These are phyloP conservation scores for Drosophila nigromelanica DNA, from an alignment of 1,140 invertebrate species.

Conservation along the genomic window DNA sequence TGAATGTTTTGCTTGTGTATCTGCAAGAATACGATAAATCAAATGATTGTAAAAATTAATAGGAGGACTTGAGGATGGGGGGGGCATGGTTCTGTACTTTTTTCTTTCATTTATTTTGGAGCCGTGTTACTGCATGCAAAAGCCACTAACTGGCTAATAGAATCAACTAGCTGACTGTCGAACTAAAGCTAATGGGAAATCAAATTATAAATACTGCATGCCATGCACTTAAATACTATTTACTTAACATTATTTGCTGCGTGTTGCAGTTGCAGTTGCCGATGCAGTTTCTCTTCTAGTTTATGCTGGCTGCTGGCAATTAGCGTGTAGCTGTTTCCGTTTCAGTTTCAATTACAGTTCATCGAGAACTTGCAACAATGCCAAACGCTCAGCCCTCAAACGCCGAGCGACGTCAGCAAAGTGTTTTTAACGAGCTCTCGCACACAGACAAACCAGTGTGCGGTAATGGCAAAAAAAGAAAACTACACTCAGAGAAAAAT, in stretches of 20 bases:
- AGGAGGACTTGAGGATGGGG: constrained; percentile 53
- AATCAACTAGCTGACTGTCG: neutral
- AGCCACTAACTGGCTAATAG: constrained; percentile 9
- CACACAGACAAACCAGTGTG: constrained; percentile 13
- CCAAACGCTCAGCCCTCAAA: constrained; percentile 41
- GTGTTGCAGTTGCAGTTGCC: constrained; percentile 13
- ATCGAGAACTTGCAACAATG: constrained; percentile 77
- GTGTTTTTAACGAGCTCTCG: constrained; percentile 76
- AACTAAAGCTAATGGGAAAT: constrained; percentile 43
- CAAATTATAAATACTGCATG: constrained; percentile 77
- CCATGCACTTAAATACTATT: constrained; percentile 53
- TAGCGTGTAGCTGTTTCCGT: constrained; percentile 57
- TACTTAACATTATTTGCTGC: neutral
- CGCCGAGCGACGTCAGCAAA: constrained; percentile 55
- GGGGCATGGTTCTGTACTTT: constrained; percentile 1
- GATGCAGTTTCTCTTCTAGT: constrained; percentile 31
- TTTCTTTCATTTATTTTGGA: constrained; percentile 15
- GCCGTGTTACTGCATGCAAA: constrained; percentile 36
- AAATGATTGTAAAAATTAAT: constrained; percentile 78
- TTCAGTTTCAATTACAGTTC: constrained; percentile 79
- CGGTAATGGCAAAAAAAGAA: no score
- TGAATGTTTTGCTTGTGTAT: constrained; percentile 83
- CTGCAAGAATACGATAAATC: constrained; percentile 82
- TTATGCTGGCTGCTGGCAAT: constrained; percentile 61
- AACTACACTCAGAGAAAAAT: no score